Evolutionary conservation across 2,113 vertebrate genomes (phyloP), one percentile per base, ranked within the genome.

Genomic region (Craseonycteris thonglongyai): DNA sequence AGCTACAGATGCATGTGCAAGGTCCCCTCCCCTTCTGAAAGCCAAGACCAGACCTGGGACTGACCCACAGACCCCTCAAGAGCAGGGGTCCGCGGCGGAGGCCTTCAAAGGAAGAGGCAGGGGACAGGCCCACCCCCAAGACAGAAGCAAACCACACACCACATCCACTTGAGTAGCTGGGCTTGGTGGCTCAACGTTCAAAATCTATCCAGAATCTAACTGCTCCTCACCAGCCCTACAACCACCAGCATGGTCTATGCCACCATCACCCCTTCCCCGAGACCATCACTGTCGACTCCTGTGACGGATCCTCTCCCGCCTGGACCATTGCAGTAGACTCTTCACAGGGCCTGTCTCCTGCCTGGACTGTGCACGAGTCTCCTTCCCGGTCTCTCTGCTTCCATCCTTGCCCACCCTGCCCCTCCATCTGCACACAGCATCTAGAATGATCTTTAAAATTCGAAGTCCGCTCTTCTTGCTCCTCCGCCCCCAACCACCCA

Each of bases 181-280:
- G 7, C 21, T 22, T 9, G 13, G 51, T 12, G 42, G 54, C 78
- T 58, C 51, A 3, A 1, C 1, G 4, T 38, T n/a, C 24, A 35
- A 75, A 83, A 63, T n/a, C 69, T 63, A 40, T 16, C 28, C 40
- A 6, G 22, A 78, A 21, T 24, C 28, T 3, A n/a, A 38, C 61
- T 2, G 84, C 45, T 71, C 12, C 15, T 40, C 42, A 0, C 61
- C 26, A 38, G 51, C 18, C 54, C 38, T 2, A 0, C 6, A 0
- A 26, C 45, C 30, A 30, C 63, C 35, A 2, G 6, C 1, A 22
- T 5, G 66, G 40, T 19, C n/a, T 42, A 35, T 26, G 47, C 42
- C 1, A 0, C 40, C 30, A 2, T 11, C 38, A 2, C 3, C 56
- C 66, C 30, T 3, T 18, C 51, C 42, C 65, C 7, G 26, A n/a